Base-by-base conservation (phyloP, 1,140 invertebrate species). In the Tachypleus tridentatus region DNA sequence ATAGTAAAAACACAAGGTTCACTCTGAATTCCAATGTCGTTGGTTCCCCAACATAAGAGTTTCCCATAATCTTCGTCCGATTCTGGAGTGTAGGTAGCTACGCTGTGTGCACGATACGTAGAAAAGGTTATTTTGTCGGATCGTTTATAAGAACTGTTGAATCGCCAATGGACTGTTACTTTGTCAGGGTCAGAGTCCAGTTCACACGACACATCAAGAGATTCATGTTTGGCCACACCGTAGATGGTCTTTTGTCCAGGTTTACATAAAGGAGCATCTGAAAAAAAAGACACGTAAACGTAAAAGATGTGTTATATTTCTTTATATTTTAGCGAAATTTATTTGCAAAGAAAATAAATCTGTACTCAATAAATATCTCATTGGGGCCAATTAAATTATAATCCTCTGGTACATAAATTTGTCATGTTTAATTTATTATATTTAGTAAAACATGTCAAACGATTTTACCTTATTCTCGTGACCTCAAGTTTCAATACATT, bases 201-300 rank as follows among this genome's bases (percentile, higher is more conserved):
- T 69, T 88, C 84, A 75, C 91, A 94, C 68, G 84, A 83, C 65
- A 94, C 77, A 58, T 84, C 82, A 10, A 91, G 85, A 8, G 86
- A 88, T 77, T 93, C 91, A 72, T 89, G 86, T 73, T 89, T 89
- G 64, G 92, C 78, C 6, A 89, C 89, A 3, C 89, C 89, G 63
- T 69, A 70, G 4, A 63, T 54, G 87, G 85, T 73, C 88, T 87
- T 67, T 82, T 82, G 60, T 75, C 78, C 69, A 84, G 84, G 64
- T 84, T 70, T 83, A 75, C 90, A 93, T n/a, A 88, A 59, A 6
- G 72, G 72, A 9, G 65, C 54, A 65, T 71, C 72, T 93, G 79
- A 60, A 56, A 6, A 66, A 47, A 61, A 54, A 54, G 8, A 8
- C n/a, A 54, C n/a, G 8, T 9, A 9, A 8, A 54, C 1, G n/a